phyloP scores from a whole-genome alignment of 2,888 invertebrate genomes.

The Apocheima hispidaria region DNA sequence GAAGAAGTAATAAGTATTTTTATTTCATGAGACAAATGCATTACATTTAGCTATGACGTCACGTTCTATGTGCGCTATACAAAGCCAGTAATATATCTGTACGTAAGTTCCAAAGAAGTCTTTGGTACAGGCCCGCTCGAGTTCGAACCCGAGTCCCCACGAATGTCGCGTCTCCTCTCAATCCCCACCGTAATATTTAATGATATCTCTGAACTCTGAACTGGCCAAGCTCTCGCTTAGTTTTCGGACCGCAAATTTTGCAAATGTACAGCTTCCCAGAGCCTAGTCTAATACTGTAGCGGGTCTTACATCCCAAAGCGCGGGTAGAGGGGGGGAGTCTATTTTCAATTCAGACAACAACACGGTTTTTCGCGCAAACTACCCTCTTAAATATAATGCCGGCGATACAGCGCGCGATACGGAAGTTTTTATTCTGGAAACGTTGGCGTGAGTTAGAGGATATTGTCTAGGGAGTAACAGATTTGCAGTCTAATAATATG shows the following conservation, averaged over 20 bases:
- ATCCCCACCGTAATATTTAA: no score
- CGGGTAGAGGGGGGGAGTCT: conserved; percentile 66
- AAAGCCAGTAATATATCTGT: no score
- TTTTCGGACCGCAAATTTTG: background rate
- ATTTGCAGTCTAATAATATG: background rate
- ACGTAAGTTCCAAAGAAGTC: no score
- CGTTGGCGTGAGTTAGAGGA: conserved; percentile 43
- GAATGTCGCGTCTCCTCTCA: no score
- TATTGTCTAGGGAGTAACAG: conserved; percentile 3
- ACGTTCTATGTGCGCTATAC: no score
- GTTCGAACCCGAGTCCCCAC: no score
- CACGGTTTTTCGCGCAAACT: conserved; percentile 81
- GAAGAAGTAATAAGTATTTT: no score
- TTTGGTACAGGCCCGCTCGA: no score
- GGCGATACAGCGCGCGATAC: conserved; percentile 73
- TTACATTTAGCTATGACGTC: no score
- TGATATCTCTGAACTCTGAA: no score
- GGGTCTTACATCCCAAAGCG: conserved; percentile 57
- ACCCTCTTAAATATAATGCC: conserved; percentile 82
- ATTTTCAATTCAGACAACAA: conserved; percentile 84
- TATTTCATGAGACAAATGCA: no score
- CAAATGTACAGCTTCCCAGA: background rate
- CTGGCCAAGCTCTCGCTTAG: no score
- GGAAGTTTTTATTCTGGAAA: conserved; percentile 65
- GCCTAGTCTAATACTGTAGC: conserved; percentile 20